Percentiles rank a stretch among this genome's conserved stretches.
These are phyloP conservation scores for Aplysia californica DNA, from an alignment of 1,140 invertebrate species.

Conservation along the genomic window DNA sequence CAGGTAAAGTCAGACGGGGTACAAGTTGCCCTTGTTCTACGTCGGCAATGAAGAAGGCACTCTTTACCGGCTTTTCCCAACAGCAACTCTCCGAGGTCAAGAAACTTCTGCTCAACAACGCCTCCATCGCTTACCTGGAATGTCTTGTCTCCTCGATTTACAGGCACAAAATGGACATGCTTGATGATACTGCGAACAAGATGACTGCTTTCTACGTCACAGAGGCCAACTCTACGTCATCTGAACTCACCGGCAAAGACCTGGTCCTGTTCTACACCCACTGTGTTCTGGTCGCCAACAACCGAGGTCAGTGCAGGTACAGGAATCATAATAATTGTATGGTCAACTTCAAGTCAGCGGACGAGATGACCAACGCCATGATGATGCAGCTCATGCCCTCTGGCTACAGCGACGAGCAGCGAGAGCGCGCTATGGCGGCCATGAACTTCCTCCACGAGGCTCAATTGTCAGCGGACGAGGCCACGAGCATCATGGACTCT, in stretches of 20 bases:
- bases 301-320: background rate
- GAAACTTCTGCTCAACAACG: background rate
- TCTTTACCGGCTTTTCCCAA: background rate
- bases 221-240: background rate
- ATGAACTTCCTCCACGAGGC: background rate
- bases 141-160: background rate
- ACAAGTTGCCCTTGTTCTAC: too few relatives aligned
- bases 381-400: background rate
- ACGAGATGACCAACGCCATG: background rate
- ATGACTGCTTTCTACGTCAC: background rate
- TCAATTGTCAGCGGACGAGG: background rate
- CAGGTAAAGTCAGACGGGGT: too few relatives aligned
- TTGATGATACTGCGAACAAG: background rate
- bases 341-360: background rate
- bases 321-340: too few relatives aligned
- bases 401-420: background rate
- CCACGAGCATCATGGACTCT: background rate
- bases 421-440: background rate
- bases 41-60: too few relatives aligned
- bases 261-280: background rate
- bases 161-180: background rate
- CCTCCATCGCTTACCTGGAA: background rate
- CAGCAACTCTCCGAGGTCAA: background rate
- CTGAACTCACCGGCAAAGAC: background rate
- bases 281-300: background rate